Percentiles rank a stretch among this genome's conserved stretches.
Evolutionary conservation across 2,113 vertebrate species (phyloP).

Genomic region (Phrynocephalus versicolor): DNA sequence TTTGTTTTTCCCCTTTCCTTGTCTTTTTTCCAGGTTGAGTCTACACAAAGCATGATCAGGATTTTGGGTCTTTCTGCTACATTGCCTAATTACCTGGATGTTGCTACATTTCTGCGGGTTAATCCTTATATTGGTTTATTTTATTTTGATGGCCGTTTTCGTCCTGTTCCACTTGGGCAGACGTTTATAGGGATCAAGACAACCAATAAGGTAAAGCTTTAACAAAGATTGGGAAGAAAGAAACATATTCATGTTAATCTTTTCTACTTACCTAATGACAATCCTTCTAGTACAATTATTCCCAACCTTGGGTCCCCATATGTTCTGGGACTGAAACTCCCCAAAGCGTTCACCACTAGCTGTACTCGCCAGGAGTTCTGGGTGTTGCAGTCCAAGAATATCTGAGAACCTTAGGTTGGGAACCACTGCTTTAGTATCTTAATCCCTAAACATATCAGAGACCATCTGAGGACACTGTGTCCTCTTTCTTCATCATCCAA

Average conservation of each 20-base stretch:
- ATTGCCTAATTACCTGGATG: slow-evolving; percentile 95
- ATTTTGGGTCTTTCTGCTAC: slow-evolving; percentile 97
- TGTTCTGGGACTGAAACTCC: too few species aligned
- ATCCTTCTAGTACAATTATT: not conserved
- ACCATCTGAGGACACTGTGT: not conserved
- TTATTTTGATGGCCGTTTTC: slow-evolving; percentile 94
- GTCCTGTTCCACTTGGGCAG: slow-evolving; percentile 94
- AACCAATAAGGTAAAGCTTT: slow-evolving; percentile 85
- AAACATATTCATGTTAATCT: not conserved
- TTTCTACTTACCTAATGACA: not conserved
- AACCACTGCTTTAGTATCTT: too few species aligned
- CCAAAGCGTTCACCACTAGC: too few species aligned
- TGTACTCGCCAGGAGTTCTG: too few species aligned
- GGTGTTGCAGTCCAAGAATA: too few species aligned
- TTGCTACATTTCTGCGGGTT: slow-evolving; percentile 92
- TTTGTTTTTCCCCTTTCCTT: not conserved
- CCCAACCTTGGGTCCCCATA: too few species aligned
- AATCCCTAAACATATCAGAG: not conserved
- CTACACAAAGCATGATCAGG: slow-evolving; percentile 97
- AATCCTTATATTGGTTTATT: slow-evolving; percentile 97
- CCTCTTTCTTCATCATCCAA: not conserved
- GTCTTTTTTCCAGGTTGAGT: slow-evolving; percentile 86
- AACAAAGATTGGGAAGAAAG: not conserved
- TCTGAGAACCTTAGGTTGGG: too few species aligned
- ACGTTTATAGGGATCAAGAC: slow-evolving; percentile 94